These are phyloP conservation scores for Drosophila teissieri DNA, from an alignment of 1,140 invertebrate genomes.

Conservation along the genomic window DNA sequence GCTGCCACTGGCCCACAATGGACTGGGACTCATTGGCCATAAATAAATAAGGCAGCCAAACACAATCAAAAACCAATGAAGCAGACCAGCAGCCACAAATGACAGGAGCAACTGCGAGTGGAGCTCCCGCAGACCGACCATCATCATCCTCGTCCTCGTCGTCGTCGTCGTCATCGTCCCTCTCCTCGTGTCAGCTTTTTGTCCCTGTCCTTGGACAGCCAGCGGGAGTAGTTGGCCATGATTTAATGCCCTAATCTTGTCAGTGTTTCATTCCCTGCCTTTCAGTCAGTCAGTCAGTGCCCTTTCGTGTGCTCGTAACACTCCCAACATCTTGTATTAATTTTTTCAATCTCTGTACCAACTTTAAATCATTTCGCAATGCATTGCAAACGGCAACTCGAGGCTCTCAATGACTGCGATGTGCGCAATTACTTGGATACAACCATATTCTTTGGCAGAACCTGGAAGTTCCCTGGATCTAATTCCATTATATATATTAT, in stretches of 20 bases:
- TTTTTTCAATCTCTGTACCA: background rate
- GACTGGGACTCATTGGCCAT: constrained; percentile 54
- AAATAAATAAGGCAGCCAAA: constrained; percentile 81
- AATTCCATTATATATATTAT: too few relatives aligned
- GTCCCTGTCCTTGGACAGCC: constrained; percentile 27
- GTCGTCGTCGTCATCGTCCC: constrained; percentile 16
- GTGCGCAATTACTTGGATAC: background rate
- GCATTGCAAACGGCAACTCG: background rate
- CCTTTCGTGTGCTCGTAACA: background rate
- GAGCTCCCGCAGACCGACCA: background rate
- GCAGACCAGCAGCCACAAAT: constrained; percentile 76
- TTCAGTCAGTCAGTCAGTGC: too few relatives aligned
- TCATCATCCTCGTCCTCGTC: constrained; percentile 19
- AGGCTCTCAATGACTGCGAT: too few relatives aligned
- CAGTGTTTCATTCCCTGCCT: background rate
- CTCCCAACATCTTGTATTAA: background rate
- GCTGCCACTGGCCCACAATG: background rate
- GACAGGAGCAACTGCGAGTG: constrained; percentile 44
- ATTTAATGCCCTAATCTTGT: constrained; percentile 27
- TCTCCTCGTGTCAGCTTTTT: constrained; percentile 27
- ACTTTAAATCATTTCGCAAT: background rate
- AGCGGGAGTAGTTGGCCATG: constrained; percentile 17
- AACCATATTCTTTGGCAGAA: too few relatives aligned
- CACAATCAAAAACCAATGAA: constrained; percentile 81
- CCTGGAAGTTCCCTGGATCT: too few relatives aligned